Conservation (phyloP, 1,140 invertebrate species). For the Muscidifurax raptorellus region DNA sequence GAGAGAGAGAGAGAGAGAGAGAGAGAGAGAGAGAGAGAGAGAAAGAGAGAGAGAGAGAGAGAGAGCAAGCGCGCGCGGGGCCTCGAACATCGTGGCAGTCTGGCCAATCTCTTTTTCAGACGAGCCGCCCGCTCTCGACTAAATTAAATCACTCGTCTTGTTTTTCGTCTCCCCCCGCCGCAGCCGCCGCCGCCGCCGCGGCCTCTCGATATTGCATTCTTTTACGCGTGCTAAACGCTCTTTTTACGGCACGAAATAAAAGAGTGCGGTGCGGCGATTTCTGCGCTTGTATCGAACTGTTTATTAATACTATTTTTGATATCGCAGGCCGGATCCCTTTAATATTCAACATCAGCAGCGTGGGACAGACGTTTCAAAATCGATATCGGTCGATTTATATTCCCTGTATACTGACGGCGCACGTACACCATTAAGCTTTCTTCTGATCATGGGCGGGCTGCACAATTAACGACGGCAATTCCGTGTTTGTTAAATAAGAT, state of each 20-base stretch:
- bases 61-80: background rate
- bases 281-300: background rate
- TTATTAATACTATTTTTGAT: background rate
- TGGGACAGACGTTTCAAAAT: background rate
- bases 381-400: background rate
- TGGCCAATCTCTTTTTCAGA: conserved; percentile 26
- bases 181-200: too few relatives aligned
- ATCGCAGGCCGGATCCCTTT: background rate
- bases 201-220: conserved; percentile 23
- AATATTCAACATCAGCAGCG: background rate
- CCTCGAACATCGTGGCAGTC: background rate
- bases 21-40: too few relatives aligned
- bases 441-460: background rate
- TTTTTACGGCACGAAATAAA: background rate
- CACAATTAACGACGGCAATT: conserved; percentile 8
- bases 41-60: too few relatives aligned
- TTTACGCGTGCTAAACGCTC: background rate
- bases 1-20: too few relatives aligned
- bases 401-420: too few relatives aligned
- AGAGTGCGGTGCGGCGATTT: background rate
- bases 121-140: conserved; percentile 21
- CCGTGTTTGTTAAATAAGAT: conserved; percentile 47
- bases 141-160: conserved; percentile 37
- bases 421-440: background rate
- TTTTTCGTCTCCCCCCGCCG: background rate